Conservation (phyloP, 1,140 invertebrate species). For the Pogonomyrmex californicus region DNA sequence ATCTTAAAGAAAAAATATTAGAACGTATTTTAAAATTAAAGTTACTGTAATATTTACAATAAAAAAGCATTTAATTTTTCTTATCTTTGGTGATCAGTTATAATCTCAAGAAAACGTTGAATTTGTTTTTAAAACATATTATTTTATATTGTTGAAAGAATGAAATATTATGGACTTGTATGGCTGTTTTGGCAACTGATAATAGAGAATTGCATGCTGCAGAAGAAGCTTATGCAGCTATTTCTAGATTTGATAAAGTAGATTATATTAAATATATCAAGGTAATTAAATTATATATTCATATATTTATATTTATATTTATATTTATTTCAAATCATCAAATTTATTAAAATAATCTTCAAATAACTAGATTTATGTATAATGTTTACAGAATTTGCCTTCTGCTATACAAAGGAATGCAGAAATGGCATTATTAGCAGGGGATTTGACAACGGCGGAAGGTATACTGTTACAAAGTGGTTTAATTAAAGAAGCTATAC, state of each 20-base stretch:
- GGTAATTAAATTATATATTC: constrained; percentile 67
- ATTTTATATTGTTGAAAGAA: constrained; percentile 87
- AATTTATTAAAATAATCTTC: neutral
- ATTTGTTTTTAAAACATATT: neutral
- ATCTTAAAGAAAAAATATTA: too few species aligned
- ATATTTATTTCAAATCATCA: neutral
- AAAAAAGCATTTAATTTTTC: too few species aligned
- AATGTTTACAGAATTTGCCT: constrained; percentile 78
- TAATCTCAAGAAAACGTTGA: too few species aligned
- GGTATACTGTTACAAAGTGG: constrained; percentile 93
- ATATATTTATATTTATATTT: neutral
- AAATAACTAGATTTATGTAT: neutral
- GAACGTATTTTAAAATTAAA: too few species aligned
- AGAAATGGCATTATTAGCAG: constrained; percentile 93
- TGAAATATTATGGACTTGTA: constrained; percentile 95
- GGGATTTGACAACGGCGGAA: constrained; percentile 94
- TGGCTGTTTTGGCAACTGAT: constrained; percentile 95
- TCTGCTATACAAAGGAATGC: constrained; percentile 90
- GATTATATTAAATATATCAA: constrained; percentile 95
- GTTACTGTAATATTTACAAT: too few species aligned
- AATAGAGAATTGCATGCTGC: constrained; percentile 93
- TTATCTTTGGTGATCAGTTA: too few species aligned
- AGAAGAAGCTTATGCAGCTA: constrained; percentile 97
- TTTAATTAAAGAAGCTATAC: constrained; percentile 92
- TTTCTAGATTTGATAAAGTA: constrained; percentile 96